A percentile compares a stretch with the other conserved stretches of the same genome.
Conservation (phyloP, 2,797 vertebrate species). For the Rhinogobio ventralis region DNA sequence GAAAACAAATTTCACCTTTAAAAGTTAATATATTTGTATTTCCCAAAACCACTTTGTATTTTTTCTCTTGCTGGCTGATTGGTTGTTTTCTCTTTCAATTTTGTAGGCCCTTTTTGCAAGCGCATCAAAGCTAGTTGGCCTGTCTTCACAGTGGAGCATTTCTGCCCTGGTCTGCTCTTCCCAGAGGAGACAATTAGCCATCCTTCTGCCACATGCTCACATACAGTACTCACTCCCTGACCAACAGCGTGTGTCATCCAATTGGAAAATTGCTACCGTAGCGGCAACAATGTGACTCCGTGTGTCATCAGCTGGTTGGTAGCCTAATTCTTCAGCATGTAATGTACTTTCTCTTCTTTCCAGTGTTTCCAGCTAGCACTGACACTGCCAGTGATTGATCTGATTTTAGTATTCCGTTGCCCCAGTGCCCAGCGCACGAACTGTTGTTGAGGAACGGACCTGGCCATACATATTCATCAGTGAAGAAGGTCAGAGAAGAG, state of each 20-base stretch:
- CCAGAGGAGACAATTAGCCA: conserved; percentile 59
- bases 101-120: conserved; percentile 30
- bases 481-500: conserved; percentile 51
- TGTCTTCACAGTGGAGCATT: conserved; percentile 36
- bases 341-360: conserved; percentile 20
- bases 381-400: conserved; percentile 43
- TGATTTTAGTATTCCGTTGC: conserved; percentile 44
- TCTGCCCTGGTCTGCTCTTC: conserved; percentile 50
- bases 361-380: neutral
- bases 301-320: conserved; percentile 46
- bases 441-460: conserved; percentile 47
- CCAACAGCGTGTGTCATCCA: conserved; percentile 39
- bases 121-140: conserved; percentile 47
- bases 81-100: conserved; percentile 10
- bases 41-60: neutral
- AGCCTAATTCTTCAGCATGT: conserved; percentile 26
- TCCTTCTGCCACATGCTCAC: conserved; percentile 48
- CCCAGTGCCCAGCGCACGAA: conserved; percentile 18
- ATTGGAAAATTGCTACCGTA: conserved; percentile 43
- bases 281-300: conserved; percentile 38
- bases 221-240: conserved; percentile 44
- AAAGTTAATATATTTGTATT: conserved; percentile 2
- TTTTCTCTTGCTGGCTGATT: neutral
- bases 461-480: conserved; percentile 56
- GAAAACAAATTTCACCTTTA: neutral